These are phyloP conservation scores for Choloepus didactylus DNA, from an alignment of 2,797 vertebrate genomes.

Conservation along the genomic window DNA sequence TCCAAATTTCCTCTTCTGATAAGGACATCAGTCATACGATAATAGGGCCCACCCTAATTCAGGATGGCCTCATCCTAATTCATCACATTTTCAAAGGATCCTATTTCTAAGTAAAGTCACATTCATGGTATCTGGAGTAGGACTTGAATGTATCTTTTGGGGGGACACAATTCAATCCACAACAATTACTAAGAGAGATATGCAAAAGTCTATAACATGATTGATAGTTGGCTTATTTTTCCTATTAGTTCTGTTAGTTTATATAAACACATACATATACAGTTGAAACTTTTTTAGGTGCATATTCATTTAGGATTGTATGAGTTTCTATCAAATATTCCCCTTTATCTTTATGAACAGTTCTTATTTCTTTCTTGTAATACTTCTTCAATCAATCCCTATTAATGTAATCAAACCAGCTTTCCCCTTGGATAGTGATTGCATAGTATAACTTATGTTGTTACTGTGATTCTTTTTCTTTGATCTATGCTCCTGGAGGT, in stretches of 20 bases:
- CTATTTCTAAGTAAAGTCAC: no score
- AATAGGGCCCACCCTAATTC: no score
- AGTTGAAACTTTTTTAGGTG: no score
- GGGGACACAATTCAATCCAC: no score
- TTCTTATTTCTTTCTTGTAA: conserved; percentile 15
- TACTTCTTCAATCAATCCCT: background rate
- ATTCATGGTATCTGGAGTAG: no score
- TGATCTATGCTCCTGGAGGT: background rate
- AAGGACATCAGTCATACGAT: no score
- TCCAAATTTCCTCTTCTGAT: no score
- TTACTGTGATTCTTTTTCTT: background rate
- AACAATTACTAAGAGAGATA: no score
- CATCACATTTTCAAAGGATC: no score
- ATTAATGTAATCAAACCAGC: background rate
- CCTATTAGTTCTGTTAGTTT: background rate
- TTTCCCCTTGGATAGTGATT: background rate
- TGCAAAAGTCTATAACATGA: background rate
- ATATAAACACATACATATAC: no score
- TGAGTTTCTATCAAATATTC: background rate
- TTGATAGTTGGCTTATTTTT: background rate
- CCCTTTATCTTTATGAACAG: background rate
- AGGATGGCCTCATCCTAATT: no score
- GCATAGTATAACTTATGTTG: background rate
- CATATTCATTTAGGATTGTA: background rate
- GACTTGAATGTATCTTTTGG: no score